A percentile compares a stretch with the other conserved stretches of the same genome.
phyloP scores from a whole-genome alignment of 2,113 vertebrate species.

The Camelus bactrianus region DNA sequence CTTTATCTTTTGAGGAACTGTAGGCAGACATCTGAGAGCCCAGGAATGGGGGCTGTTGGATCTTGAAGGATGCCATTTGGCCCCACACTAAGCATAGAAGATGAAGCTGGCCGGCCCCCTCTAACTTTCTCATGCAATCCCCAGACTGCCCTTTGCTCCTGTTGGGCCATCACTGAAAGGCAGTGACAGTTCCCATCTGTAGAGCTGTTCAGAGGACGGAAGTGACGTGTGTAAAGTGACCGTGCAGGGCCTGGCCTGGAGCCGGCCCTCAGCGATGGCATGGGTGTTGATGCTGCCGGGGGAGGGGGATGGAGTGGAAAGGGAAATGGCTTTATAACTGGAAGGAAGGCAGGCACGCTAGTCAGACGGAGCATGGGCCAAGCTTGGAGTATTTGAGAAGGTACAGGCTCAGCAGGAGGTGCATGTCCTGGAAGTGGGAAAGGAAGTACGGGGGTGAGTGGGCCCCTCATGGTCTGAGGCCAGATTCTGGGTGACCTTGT shows the following conservation, averaged over 20 bases:
- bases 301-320: not conserved
- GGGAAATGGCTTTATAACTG: not conserved
- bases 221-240: not conserved
- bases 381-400: rapidly evolving
- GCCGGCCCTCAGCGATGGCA: rapidly evolving
- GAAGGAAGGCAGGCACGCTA: not conserved
- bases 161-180: not conserved
- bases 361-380: not conserved
- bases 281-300: not conserved
- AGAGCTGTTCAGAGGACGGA: not conserved
- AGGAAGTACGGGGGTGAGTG: not conserved
- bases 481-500: not conserved
- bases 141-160: not conserved
- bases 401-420: not conserved
- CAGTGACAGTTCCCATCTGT: not conserved
- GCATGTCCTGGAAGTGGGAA: not conserved
- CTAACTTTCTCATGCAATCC: not conserved
- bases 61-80: too few species aligned
- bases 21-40: too few species aligned
- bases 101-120: rapidly evolving
- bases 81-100: not conserved
- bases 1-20: too few species aligned
- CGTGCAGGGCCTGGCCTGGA: not conserved
- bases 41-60: too few species aligned
- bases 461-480: rapidly evolving